Evolutionary conservation across 2,888 invertebrate species (phyloP), one percentile per base, ranked within the genome.

Genomic region (Pemphredon lugubris): DNA sequence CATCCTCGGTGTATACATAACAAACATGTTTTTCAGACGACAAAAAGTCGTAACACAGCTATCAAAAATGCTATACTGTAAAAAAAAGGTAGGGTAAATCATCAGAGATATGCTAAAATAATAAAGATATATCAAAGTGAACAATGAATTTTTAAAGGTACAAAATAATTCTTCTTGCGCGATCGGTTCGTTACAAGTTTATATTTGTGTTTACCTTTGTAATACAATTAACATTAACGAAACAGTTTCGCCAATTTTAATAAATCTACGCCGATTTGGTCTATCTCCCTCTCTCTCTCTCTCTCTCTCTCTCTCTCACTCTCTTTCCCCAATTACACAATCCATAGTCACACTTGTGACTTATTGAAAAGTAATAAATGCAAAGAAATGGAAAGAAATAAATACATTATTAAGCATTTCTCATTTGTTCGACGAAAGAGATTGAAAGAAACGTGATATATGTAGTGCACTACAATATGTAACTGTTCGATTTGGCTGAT

Each of bases 401-500:
- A n/a, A n/a, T n/a, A n/a, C n/a, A n/a, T n/a, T n/a, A n/a, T n/a
- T n/a, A n/a, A n/a, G n/a, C n/a, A n/a, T n/a, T n/a, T n/a, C n/a
- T n/a, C n/a, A n/a, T n/a, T n/a, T n/a, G n/a, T n/a, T n/a, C n/a
- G n/a, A n/a, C n/a, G 11, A 60, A 26, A 40, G 23, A 21, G 34
- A 40, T 11, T 9, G 39, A 37, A 20, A 9, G 34, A 40, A 60
- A 39, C 26, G 26, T 26, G 7, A 23, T 60, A 45, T 47, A 16
- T 57, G 44, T 50, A 37, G 20, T 60, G 65, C 65, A 64, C 54
- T 70, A 66, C n/a, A 53, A 53, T 37, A 47, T 16, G 45, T 59
- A 60, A 68, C 47, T 71, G 58, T 66, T 45, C 48, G 63, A 68
- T 65, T 69, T 75, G 83, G 74, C 73, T 78, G 74, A 72, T 84